Base-by-base conservation (phyloP, 2,888 invertebrate species). In the Synanthedon formicaeformis region DNA sequence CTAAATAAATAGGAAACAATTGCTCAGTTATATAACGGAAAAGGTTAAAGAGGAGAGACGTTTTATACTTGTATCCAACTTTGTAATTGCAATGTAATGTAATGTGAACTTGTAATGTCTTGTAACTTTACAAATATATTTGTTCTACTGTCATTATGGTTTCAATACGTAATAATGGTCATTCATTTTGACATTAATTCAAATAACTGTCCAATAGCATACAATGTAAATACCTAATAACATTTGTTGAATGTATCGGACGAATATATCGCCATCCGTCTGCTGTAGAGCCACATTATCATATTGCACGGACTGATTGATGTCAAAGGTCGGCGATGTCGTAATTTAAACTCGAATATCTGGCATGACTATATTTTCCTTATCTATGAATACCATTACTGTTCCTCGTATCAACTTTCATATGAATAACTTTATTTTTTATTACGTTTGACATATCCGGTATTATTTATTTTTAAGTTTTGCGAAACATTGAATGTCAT, bases 241-340 rank as follows among this genome's bases (percentile, higher is more conserved):
- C 34, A 12, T 16, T 18, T 18, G 49, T 10, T 49, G 49, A 8
- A 49, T 49, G 18, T 58, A 55, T 53, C 57, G 58, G 51, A 63
- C 59, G 60, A 57, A 61, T 57, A 34, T 34, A 65, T 56, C 58
- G 55, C 18, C 14, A 50, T 50, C 50, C 12, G 57, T 63, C 56
- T 55, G 57, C 55, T 54, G 54, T 14, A 10, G 5, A 40, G 50
- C 58, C 57, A 59, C 60, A 63, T 67, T 73, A 72, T 75, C 70
- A 62, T 62, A 64, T 67, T 66, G 65, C 67, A 64, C 58, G 57
- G 68, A 74, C 71, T 69, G 76, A 81, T 78, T 75, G 72, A 71
- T 77, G 75, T 61, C 77, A 80, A 71, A 78, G 75, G 73, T 75
- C 73, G 62, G 56, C 57, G 57, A 57, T 58, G 59, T 62, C 59